Evolutionary conservation across 2,113 vertebrate genomes (phyloP).

Genomic region (Callithrix jacchus): DNA sequence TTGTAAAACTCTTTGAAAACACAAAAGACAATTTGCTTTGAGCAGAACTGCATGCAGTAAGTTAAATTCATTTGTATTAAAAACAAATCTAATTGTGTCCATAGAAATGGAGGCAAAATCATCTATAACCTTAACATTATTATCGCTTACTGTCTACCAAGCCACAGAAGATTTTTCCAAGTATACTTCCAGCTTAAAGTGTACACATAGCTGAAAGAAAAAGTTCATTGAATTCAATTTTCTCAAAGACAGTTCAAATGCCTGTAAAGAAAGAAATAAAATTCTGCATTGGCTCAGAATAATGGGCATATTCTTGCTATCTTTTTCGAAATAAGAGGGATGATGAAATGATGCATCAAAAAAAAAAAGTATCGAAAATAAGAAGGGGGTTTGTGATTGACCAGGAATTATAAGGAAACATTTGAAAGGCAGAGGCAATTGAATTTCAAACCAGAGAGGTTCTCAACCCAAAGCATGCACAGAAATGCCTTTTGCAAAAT

Average conservation of each 20-base stretch:
- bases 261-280: not conserved
- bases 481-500: not conserved
- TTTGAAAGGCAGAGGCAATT: not conserved
- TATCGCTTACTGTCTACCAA: not conserved
- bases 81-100: not conserved
- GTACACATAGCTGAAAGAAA: not conserved
- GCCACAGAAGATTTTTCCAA: not conserved
- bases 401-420: not conserved
- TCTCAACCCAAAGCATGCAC: not conserved
- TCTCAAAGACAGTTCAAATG: not conserved
- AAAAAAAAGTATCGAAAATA: not conserved
- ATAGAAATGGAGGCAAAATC: not conserved
- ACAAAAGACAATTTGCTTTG: not conserved
- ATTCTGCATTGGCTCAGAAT: not conserved
- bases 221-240: not conserved
- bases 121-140: not conserved
- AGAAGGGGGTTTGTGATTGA: not conserved
- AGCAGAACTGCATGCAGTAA: not conserved
- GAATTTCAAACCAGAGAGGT: not conserved
- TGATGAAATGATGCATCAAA: not conserved
- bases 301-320: not conserved
- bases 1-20: not conserved
- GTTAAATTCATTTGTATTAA: not conserved
- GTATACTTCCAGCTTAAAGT: not conserved
- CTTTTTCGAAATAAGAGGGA: not conserved